Base-by-base conservation (phyloP, 2,888 invertebrate species). In the Synanthedon tipuliformis region DNA sequence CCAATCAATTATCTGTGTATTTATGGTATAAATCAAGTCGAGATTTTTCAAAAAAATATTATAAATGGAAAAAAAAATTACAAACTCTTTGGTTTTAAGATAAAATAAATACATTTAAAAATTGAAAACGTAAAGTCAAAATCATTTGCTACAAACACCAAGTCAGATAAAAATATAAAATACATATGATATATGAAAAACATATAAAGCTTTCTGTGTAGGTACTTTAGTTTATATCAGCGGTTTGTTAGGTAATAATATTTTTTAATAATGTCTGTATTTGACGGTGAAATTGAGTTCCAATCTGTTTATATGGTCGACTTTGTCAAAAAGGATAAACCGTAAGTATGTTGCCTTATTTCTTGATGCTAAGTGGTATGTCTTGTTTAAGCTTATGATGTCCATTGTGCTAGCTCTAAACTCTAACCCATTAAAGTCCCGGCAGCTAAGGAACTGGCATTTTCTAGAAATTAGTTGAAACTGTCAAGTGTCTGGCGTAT, bases 271-370 rank as follows among this genome's bases (percentile, higher is more conserved):
- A 86, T 86, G 86, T 84, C 86, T 0, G 83, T 84, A 11, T 86
- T 86, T 57, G 84, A 84, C 48, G 86, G 86, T n/a, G 86, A 85
- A 61, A 86, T 87, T 12, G 86, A 87, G 1, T 85, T 74, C 52
- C 67, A 60, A 4, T 73, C 83, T 0, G 73, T 79, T 0, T 81
- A 82, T 49, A 85, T 81, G 84, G 74, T 78, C 7, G 86, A 87
- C 56, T 86, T 54, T 56, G 63, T 53, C 0, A 75, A 68, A 54
- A 83, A 83, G 51, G 57, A 58, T 18, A 84, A 78, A 63, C 80
- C 80, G 86, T 86, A 62, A 74, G 82, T 67, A 27, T 34, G 34
- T 7, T n/a, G n/a, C n/a, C n/a, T n/a, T n/a, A n/a, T n/a, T n/a
- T n/a, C n/a, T n/a, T n/a, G n/a, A n/a, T n/a, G n/a, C n/a, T n/a